These are phyloP conservation scores for Rhipidura dahli DNA, from an alignment of 2,113 vertebrate genomes.

Conservation along the genomic window DNA sequence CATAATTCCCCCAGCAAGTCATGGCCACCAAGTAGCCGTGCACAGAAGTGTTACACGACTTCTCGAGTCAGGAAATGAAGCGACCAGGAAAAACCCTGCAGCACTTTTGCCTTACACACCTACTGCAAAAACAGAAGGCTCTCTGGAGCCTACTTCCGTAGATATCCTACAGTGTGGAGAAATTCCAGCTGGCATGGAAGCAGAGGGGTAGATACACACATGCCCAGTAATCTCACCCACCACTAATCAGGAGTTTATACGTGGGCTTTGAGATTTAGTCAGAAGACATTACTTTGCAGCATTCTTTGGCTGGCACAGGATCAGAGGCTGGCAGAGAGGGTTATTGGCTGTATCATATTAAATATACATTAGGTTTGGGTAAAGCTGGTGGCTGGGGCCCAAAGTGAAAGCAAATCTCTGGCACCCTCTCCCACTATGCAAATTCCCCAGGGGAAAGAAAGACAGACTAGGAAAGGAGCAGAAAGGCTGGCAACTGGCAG, in stretches of 20 bases:
- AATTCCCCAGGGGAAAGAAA: background rate
- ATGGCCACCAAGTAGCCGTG: background rate
- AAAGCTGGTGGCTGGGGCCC: background rate
- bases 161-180: conserved; percentile 21
- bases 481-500: background rate
- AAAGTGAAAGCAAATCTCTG: conserved; percentile 25
- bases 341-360: background rate
- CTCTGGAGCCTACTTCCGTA: background rate
- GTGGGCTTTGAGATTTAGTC: background rate
- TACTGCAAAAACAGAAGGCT: conserved; percentile 8
- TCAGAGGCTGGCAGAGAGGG: background rate
- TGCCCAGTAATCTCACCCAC: background rate
- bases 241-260: background rate
- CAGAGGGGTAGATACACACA: background rate
- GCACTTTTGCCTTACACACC: background rate
- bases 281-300: background rate
- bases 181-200: conserved; percentile 31
- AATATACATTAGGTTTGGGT: conserved; percentile 16
- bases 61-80: background rate
- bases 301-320: background rate
- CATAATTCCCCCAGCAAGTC: background rate
- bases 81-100: background rate
- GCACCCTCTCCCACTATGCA: background rate
- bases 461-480: background rate
- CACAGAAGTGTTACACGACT: background rate